phyloP scores from a whole-genome alignment of 2,888 invertebrate genomes.

The Cantharis lateralis region DNA sequence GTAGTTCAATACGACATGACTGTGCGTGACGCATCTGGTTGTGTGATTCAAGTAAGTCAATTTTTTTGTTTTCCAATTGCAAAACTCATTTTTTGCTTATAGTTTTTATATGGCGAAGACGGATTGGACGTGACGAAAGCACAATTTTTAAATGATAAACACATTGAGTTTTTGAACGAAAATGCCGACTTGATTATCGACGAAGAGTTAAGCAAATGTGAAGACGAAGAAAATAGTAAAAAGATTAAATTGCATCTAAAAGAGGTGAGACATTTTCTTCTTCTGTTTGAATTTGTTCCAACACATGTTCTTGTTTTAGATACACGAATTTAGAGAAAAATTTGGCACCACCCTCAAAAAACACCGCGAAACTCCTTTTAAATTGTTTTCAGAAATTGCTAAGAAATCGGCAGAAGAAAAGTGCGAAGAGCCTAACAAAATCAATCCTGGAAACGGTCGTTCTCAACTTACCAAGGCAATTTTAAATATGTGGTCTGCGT shows the following conservation, averaged over 20 bases:
- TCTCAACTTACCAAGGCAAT: conserved; percentile 64
- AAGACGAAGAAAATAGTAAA: conserved; percentile 59
- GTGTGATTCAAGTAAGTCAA: conserved; percentile 76
- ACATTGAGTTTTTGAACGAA: conserved; percentile 79
- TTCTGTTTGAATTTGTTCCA: no score
- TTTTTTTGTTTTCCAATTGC: background rate
- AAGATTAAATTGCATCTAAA: conserved; percentile 63
- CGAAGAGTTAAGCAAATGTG: conserved; percentile 49
- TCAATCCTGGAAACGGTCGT: conserved; percentile 61
- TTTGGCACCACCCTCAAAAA: conserved; percentile 58
- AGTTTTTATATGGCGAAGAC: conserved; percentile 93
- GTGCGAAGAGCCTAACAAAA: conserved; percentile 50
- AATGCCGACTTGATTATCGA: conserved; percentile 73
- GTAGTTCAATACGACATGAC: conserved; percentile 91
- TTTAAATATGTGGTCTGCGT: conserved; percentile 70
- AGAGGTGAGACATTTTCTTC: conserved; percentile 52
- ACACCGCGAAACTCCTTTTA: conserved; percentile 62
- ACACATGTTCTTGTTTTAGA: conserved; percentile 35
- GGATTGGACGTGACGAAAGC: conserved; percentile 88
- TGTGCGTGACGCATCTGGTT: conserved; percentile 92
- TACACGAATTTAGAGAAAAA: conserved; percentile 67
- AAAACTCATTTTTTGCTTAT: background rate
- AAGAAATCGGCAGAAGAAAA: conserved; percentile 58
- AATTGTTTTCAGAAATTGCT: conserved; percentile 62
- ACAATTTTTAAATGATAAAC: conserved; percentile 78